A percentile compares a stretch with the other conserved stretches of the same genome.
Conservation (phyloP, 2,888 invertebrate species). For the Salticus scenicus region DNA sequence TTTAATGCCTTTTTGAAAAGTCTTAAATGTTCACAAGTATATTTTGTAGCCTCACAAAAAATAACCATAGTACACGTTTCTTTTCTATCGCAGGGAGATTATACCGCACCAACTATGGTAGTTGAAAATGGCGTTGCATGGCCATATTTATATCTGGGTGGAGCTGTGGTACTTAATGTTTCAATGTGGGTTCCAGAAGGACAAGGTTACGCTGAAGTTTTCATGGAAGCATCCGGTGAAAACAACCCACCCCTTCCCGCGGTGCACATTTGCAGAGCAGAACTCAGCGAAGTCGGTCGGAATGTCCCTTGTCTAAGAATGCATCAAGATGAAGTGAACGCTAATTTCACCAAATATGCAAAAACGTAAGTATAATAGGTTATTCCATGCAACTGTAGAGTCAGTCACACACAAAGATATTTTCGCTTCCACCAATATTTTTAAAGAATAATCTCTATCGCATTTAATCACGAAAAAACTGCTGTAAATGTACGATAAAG, state of each 20-base stretch:
- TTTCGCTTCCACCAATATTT: too few species aligned
- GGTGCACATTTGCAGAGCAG: conserved; percentile 70
- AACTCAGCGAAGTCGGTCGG: conserved; percentile 68
- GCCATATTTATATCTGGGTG: conserved; percentile 70
- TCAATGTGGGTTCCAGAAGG: conserved; percentile 64
- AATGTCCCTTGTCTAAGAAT: conserved; percentile 71
- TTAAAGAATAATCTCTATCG: too few species aligned
- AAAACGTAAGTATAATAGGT: conserved; percentile 69
- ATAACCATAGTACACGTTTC: too few species aligned
- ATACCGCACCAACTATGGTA: conserved; percentile 58
- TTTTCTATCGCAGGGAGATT: too few species aligned
- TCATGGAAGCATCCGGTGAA: conserved; percentile 66
- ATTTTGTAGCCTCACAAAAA: too few species aligned
- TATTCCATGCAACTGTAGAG: too few species aligned
- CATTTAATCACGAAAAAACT: too few species aligned
- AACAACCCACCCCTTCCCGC: conserved; percentile 70
- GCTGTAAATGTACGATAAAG: too few species aligned
- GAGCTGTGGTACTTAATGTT: conserved; percentile 71
- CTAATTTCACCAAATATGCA: conserved; percentile 65
- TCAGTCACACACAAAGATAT: too few species aligned
- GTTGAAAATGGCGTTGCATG: conserved; percentile 70
- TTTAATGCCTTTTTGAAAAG: too few species aligned
- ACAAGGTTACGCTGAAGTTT: conserved; percentile 70
- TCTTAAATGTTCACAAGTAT: too few species aligned
- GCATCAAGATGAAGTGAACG: conserved; percentile 68